Conservation (phyloP, 1,140 invertebrate species). For the Sesamia nonagrioides region DNA sequence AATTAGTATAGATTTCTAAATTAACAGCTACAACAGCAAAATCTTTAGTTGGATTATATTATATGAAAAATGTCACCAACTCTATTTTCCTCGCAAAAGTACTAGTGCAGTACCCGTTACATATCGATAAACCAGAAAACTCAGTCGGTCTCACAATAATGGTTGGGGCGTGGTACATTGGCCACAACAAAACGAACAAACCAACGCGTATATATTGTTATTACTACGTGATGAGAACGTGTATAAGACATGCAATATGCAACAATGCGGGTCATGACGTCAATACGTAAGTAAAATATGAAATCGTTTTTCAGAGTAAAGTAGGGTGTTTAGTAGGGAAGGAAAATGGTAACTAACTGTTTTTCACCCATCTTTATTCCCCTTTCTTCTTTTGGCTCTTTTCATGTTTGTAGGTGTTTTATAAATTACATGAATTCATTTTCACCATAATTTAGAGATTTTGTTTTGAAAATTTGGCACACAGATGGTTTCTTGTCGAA, state of each 20-base stretch:
- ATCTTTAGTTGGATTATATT: background rate
- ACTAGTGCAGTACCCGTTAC: constrained; percentile 60
- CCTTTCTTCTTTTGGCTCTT: too few species aligned
- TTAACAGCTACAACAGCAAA: too few species aligned
- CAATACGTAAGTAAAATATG: constrained; percentile 38
- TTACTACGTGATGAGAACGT: constrained; percentile 77
- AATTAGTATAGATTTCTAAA: too few species aligned
- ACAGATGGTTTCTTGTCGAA: too few species aligned
- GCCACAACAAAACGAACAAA: constrained; percentile 69
- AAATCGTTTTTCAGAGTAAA: constrained; percentile 25
- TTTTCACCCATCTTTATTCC: too few species aligned
- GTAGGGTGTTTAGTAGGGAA: background rate
- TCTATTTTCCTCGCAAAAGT: constrained; percentile 10
- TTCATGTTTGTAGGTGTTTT: too few species aligned
- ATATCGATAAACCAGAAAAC: constrained; percentile 74
- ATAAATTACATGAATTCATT: too few species aligned
- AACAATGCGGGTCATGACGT: background rate
- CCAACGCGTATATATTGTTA: constrained; percentile 71
- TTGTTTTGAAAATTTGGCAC: too few species aligned
- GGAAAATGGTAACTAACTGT: too few species aligned
- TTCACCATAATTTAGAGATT: too few species aligned
- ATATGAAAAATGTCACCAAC: background rate
- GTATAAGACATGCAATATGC: constrained; percentile 32
- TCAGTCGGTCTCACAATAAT: constrained; percentile 76
- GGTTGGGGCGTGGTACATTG: constrained; percentile 74